Conservation (phyloP, 1,140 invertebrate genomes). For the Diorhabda elongata region DNA sequence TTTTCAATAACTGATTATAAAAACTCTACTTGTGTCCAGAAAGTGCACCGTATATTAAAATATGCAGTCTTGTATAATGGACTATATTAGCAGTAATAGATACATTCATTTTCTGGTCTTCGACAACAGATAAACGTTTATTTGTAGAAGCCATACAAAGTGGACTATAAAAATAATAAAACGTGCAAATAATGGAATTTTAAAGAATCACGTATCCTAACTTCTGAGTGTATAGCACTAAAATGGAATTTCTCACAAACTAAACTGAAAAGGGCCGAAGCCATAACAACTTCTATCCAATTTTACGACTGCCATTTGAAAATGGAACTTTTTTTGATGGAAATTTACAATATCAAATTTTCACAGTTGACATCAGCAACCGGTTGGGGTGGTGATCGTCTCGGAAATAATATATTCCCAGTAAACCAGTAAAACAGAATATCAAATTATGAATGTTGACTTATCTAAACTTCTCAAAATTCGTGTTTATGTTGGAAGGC, state of each 20-base stretch:
- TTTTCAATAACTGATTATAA: too few species aligned
- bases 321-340: not conserved
- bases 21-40: too few species aligned
- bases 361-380: constrained; percentile 1
- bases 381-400: not conserved
- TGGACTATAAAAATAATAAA: too few species aligned
- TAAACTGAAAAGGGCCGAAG: not conserved
- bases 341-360: constrained; percentile 3
- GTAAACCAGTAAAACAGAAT: constrained; percentile 2
- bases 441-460: not conserved
- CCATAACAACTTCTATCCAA: not conserved
- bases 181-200: too few species aligned
- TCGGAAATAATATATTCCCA: not conserved
- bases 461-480: not conserved
- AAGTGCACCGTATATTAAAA: too few species aligned
- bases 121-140: too few species aligned
- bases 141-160: too few species aligned
- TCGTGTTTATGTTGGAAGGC: not conserved
- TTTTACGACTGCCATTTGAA: not conserved
- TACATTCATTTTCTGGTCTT: too few species aligned
- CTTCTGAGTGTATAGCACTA: not conserved
- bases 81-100: too few species aligned
- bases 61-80: too few species aligned
- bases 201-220: too few species aligned
- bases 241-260: not conserved